Percentiles rank a stretch among this genome's conserved stretches.
Conservation (phyloP, 2,797 vertebrate genomes). For the Nothura maculosa region DNA sequence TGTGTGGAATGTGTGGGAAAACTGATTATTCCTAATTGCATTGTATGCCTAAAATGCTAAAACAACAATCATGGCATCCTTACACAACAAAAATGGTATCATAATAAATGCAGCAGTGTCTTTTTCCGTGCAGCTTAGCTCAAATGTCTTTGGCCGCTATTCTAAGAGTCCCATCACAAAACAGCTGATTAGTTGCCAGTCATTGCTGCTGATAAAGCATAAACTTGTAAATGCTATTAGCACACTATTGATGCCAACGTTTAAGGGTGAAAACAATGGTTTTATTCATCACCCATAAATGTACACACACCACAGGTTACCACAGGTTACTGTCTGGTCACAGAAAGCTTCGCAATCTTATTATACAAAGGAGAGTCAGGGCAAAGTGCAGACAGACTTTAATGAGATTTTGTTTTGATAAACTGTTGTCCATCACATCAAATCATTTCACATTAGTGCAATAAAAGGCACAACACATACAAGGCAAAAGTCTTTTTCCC, state of each 20-base stretch:
- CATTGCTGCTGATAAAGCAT: conserved; percentile 79
- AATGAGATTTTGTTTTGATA: conserved; percentile 85
- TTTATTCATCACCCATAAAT: conserved; percentile 75
- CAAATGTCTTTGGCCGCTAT: conserved; percentile 63
- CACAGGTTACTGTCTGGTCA: conserved; percentile 70
- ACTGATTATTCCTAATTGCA: conserved; percentile 68
- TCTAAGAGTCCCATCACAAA: conserved; percentile 70
- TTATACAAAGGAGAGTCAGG: conserved; percentile 70
- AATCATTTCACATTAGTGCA: conserved; percentile 76
- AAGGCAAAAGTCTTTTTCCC: conserved; percentile 54
- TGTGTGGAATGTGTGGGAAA: conserved; percentile 77
- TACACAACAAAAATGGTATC: conserved; percentile 66
- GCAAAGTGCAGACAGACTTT: conserved; percentile 77
- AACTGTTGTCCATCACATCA: conserved; percentile 76
- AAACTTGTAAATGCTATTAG: conserved; percentile 75
- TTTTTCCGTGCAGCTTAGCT: conserved; percentile 64
- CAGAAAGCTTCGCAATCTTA: conserved; percentile 55
- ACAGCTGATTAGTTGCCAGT: conserved; percentile 68
- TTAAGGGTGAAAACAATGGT: conserved; percentile 75
- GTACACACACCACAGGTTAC: conserved; percentile 68
- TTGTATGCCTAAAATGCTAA: conserved; percentile 70
- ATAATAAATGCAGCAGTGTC: conserved; percentile 68
- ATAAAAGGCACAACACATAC: conserved; percentile 28
- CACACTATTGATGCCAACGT: conserved; percentile 67
- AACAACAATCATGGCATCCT: conserved; percentile 68